Conservation (phyloP, 2,113 vertebrate genomes). For the Triplophysa tibetana region DNA sequence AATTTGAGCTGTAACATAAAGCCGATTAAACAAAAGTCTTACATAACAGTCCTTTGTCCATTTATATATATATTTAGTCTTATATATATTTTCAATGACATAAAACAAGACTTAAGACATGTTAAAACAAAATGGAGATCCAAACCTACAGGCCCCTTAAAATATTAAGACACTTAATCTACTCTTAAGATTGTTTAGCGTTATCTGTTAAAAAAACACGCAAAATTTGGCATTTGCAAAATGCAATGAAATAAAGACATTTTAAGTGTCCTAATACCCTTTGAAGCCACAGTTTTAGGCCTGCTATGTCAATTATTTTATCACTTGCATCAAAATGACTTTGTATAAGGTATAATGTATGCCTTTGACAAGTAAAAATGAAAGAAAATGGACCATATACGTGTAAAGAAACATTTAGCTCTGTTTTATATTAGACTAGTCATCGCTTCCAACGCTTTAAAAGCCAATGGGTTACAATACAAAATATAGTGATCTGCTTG, state of each 20-base stretch:
- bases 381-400: conserved; percentile 42
- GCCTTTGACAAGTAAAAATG: conserved; percentile 13
- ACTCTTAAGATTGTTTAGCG: neutral
- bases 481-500: conserved; percentile 50
- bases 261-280: neutral
- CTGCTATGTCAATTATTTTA: neutral
- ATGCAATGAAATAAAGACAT: neutral
- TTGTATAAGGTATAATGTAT: conserved; percentile 26
- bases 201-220: neutral
- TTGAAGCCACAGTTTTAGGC: neutral
- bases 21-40: conserved; percentile 52
- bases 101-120: conserved; percentile 31
- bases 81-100: conserved; percentile 31
- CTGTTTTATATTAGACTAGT: conserved; percentile 28
- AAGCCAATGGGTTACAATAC: conserved; percentile 47
- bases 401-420: conserved; percentile 27
- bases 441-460: conserved; percentile 24
- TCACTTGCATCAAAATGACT: neutral
- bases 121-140: conserved; percentile 17
- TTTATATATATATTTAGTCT: conserved; percentile 41
- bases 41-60: conserved; percentile 48
- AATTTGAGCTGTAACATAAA: conserved; percentile 49
- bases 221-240: neutral
- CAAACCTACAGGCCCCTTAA: neutral
- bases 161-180: neutral